A percentile compares a stretch with the other conserved stretches of the same genome.
phyloP scores from a whole-genome alignment of 1,140 invertebrate genomes.

The Megalopta genalis region DNA sequence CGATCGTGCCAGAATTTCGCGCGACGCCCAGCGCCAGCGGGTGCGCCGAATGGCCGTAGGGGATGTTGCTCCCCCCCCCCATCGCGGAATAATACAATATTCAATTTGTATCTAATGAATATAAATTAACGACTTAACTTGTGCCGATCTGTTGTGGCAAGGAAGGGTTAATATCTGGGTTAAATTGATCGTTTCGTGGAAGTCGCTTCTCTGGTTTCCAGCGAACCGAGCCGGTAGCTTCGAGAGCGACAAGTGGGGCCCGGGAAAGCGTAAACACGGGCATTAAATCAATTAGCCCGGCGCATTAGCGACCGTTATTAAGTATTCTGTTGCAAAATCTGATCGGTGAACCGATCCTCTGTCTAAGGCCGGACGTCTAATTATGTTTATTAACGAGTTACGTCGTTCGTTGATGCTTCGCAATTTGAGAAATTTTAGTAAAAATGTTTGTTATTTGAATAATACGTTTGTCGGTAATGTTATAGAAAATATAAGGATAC shows the following conservation, averaged over 20 bases:
- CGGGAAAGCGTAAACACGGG: too few species aligned
- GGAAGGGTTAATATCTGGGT: constrained; percentile 5
- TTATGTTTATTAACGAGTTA: too few species aligned
- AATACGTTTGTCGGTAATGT: too few species aligned
- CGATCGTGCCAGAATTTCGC: constrained; percentile 35
- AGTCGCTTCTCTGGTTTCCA: background rate
- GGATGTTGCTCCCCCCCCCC: constrained; percentile 42
- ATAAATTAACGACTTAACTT: constrained; percentile 56
- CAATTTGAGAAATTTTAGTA: too few species aligned
- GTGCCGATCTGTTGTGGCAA: constrained; percentile 23
- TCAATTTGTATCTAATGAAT: constrained; percentile 63
- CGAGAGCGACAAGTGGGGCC: background rate
- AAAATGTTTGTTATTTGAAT: too few species aligned
- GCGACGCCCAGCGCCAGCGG: constrained; percentile 23
- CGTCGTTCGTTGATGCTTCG: too few species aligned
- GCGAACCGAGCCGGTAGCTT: background rate
- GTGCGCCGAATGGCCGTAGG: constrained; percentile 33
- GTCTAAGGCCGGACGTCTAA: too few species aligned
- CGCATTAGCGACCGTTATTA: too few species aligned
- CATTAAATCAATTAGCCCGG: background rate
- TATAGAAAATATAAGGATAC: too few species aligned
- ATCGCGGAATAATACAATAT: constrained; percentile 50
- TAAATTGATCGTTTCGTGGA: background rate
- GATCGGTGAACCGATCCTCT: too few species aligned
- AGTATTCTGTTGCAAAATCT: too few species aligned